These are phyloP conservation scores for Tetragnatha versicolor DNA, from an alignment of 1,140 invertebrate species.

Conservation along the genomic window DNA sequence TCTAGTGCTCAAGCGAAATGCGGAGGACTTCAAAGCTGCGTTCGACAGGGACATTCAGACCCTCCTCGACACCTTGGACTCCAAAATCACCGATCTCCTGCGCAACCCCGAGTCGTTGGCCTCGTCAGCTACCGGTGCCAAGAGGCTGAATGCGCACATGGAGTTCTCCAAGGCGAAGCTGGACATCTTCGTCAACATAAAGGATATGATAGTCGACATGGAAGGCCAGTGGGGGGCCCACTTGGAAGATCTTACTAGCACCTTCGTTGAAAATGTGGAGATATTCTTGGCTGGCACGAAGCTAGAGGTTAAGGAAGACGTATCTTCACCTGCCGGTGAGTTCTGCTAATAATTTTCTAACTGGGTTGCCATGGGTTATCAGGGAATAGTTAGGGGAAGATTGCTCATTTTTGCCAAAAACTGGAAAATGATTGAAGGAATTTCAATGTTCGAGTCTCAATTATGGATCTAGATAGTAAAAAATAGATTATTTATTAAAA, in stretches of 20 bases:
- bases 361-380: neutral
- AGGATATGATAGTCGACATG: neutral
- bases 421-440: too few relatives aligned
- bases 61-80: neutral
- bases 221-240: neutral
- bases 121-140: neutral
- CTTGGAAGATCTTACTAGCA: neutral
- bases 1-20: neutral
- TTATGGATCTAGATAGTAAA: too few relatives aligned
- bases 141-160: neutral
- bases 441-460: too few relatives aligned
- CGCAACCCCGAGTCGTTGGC: slow-evolving; percentile 6
- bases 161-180: slow-evolving; percentile 20
- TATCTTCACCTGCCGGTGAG: neutral
- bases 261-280: slow-evolving; percentile 9
- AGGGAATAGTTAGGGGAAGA: neutral
- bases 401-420: too few relatives aligned
- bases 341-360: neutral
- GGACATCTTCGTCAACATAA: neutral
- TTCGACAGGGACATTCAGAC: neutral
- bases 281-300: slow-evolving; percentile 14
- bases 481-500: too few relatives aligned
- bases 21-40: neutral
- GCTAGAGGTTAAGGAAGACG: neutral
- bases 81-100: neutral